Conservation (phyloP, 37 sponge, comb jelly and placozoan species). For the Diacarnus erythraeanus region DNA sequence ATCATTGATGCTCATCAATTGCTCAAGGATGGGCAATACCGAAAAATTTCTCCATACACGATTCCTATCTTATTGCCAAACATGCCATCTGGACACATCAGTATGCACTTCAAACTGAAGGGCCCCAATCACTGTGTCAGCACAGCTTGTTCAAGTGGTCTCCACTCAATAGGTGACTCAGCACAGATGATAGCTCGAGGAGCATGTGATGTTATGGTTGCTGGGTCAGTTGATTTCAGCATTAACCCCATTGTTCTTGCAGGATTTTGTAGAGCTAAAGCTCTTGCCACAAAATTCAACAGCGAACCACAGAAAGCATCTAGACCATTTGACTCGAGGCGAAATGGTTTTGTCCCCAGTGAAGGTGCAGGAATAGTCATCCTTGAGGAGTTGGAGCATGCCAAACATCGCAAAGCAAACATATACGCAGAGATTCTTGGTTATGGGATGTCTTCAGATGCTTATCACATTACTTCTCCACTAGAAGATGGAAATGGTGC, state of each 20-base stretch:
- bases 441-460: conserved; percentile 94
- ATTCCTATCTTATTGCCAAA: conserved; percentile 85
- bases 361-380: conserved; percentile 87
- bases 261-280: conserved; percentile 80
- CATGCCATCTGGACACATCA: conserved; percentile 80
- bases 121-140: conserved; percentile 89
- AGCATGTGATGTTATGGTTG: conserved; percentile 79
- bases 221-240: conserved; percentile 75
- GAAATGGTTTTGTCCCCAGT: conserved; percentile 94
- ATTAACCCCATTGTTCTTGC: conserved; percentile 65
- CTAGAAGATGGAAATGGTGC: conserved; percentile 82
- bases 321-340: conserved; percentile 87
- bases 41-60: conserved; percentile 85
- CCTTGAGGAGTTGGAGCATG: conserved; percentile 86
- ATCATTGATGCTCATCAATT: not conserved
- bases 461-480: conserved; percentile 94
- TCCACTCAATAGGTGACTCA: conserved; percentile 86
- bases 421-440: conserved; percentile 89
- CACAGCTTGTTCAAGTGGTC: conserved; percentile 92
- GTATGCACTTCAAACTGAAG: conserved; percentile 67
- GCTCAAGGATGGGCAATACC: conserved; percentile 32
- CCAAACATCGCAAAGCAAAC: conserved; percentile 52
- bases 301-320: conserved; percentile 71
- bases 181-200: conserved; percentile 71
- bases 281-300: conserved; percentile 83